phyloP scores from a whole-genome alignment of 2,797 vertebrate genomes.

The Ambastaia sidthimunki region DNA sequence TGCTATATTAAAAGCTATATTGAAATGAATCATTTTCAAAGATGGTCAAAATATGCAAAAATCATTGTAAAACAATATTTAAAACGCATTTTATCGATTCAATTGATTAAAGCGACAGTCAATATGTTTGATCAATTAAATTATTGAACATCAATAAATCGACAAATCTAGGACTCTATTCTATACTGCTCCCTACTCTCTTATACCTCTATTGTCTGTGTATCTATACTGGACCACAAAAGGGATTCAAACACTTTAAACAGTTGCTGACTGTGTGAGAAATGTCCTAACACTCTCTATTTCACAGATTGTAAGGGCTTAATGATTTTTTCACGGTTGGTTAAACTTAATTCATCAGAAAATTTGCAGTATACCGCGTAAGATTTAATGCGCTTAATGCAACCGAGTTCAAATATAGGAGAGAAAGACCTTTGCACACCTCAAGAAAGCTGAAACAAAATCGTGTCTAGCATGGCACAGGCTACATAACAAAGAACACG shows the following conservation, averaged over 20 bases:
- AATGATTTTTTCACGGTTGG: constrained; percentile 36
- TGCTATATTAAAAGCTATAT: no score
- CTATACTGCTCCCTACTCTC: no score
- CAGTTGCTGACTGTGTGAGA: background rate
- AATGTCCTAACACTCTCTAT: constrained; percentile 3
- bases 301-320: constrained; percentile 17
- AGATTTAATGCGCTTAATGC: constrained; percentile 31
- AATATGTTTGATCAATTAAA: no score
- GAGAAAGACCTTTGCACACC: background rate
- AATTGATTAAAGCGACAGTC: no score
- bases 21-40: no score
- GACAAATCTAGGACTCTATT: no score
- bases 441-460: background rate
- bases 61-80: background rate
- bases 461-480: background rate
- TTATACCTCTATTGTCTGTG: background rate
- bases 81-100: no score
- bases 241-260: background rate
- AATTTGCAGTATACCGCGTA: constrained; percentile 1
- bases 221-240: background rate
- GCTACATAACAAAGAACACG: background rate
- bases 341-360: constrained; percentile 29
- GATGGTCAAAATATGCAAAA: no score
- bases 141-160: no score
- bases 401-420: background rate